Evolutionary conservation across 1,140 invertebrate genomes (phyloP).

Genomic region (Ditylenchus dipsaci): DNA sequence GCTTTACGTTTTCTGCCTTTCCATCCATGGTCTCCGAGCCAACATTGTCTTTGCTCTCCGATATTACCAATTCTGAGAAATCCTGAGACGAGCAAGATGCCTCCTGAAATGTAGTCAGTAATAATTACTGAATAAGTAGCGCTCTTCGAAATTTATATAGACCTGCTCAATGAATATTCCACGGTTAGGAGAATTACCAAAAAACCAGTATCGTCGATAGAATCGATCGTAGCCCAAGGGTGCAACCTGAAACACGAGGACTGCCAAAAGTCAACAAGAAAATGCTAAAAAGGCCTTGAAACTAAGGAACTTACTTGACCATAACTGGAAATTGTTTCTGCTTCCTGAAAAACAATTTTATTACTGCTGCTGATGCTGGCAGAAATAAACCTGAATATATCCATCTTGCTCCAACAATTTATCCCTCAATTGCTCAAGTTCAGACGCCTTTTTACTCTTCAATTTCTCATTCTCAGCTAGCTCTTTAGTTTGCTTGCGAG

Average conservation of each 20-base stretch:
- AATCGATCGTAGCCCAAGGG: background rate
- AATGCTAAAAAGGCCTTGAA: too few species aligned
- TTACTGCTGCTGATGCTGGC: background rate
- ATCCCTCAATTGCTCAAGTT: background rate
- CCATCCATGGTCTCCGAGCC: too few species aligned
- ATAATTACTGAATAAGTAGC: too few species aligned
- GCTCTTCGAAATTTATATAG: background rate
- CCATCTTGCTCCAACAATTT: background rate
- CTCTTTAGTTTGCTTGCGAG: background rate
- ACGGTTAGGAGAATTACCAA: background rate
- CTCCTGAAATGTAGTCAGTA: background rate
- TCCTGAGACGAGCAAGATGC: background rate
- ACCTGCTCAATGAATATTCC: conserved; percentile 6
- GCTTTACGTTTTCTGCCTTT: background rate
- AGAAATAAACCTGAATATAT: background rate
- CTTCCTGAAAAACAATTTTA: background rate
- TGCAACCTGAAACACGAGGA: too few species aligned
- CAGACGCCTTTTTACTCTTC: background rate
- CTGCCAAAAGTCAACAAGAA: too few species aligned
- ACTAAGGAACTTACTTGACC: too few species aligned
- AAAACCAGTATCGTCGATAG: background rate
- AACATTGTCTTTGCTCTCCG: background rate
- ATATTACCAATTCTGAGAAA: background rate
- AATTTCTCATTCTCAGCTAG: background rate
- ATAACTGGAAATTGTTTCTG: background rate